Base-by-base conservation (phyloP, 1,140 invertebrate species). In the Lepidotrigona ventralis region DNA sequence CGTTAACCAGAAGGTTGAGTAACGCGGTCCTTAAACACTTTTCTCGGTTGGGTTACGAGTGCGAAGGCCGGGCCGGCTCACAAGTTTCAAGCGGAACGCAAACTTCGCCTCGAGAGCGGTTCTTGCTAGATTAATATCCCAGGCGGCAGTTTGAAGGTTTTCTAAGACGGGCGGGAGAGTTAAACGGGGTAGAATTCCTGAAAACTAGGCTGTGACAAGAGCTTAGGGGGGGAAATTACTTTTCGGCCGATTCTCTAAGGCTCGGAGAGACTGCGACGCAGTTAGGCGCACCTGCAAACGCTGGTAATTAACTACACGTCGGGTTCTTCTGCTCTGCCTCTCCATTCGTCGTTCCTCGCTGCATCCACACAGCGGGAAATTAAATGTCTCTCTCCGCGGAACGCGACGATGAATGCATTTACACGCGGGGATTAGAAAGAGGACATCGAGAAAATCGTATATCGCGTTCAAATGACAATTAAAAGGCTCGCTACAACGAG, bases 161-260 rank as follows among this genome's bases (percentile, higher is more conserved):
- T 63, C 81, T 60, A 78, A 70, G 56, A 56, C 69, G 12, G 39
- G 0, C 58, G 39, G 12, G 60, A 17, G 51, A 66, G 70, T 69
- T 69, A 46, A 80, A 69, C 60, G 78, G 39, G 39, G 33, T 39
- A 23, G 63, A 73, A 68, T 58, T 56, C 1, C 26, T 17, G 83
- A 81, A 74, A 84, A 84, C 56, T 84, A 81, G 79, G 63, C 79
- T 81, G 64, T 53, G 83, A 81, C 68, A 68, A 81, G 83, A 29
- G 79, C 83, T 74, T 75, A 58, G 71, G 56, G 79, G 71, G 56
- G 79, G 63, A 73, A 81, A 84, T 84, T 56, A 84, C 80, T 63
- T 63, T 81, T 63, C n/a, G 53, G 51, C 15, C 63, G 75, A 74
- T 71, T 6, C 71, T 26, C 71, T 26, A 26, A 12, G 60, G 17